These are phyloP conservation scores for Rhabdornis inornatus DNA, from an alignment of 2,113 vertebrate species.

Conservation along the genomic window DNA sequence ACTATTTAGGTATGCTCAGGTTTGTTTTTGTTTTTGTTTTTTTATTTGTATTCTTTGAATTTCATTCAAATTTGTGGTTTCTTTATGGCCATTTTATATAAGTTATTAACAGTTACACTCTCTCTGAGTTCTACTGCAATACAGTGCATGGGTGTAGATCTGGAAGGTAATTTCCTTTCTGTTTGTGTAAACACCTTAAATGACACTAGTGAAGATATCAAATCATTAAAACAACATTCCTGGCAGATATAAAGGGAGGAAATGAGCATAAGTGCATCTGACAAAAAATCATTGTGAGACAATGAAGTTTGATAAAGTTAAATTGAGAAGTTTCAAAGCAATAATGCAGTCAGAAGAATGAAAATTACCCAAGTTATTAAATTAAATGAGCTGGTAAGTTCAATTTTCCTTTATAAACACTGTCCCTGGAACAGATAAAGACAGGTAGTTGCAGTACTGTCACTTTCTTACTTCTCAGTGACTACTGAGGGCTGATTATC, in stretches of 20 bases:
- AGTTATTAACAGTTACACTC: background rate
- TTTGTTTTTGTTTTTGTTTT: background rate
- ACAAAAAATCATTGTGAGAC: background rate
- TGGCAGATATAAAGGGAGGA: background rate
- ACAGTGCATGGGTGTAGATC: background rate
- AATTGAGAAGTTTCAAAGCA: background rate
- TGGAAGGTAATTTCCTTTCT: background rate
- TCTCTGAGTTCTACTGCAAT: background rate
- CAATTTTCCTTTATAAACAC: background rate
- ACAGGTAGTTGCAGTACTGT: background rate
- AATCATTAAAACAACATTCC: background rate
- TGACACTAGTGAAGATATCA: background rate
- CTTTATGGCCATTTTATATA: background rate
- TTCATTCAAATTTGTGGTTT: background rate
- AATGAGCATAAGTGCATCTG: background rate
- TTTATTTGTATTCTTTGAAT: background rate
- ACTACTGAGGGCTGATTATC: background rate
- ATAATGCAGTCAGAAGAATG: background rate
- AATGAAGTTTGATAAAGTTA: background rate
- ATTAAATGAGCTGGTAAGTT: background rate
- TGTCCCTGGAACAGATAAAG: background rate
- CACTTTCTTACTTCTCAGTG: background rate
- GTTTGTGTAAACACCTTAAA: background rate
- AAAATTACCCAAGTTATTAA: background rate
- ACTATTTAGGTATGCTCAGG: background rate